Evolutionary conservation across 2,888 invertebrate genomes (phyloP).

Genomic region (Cataglyphis livida): DNA sequence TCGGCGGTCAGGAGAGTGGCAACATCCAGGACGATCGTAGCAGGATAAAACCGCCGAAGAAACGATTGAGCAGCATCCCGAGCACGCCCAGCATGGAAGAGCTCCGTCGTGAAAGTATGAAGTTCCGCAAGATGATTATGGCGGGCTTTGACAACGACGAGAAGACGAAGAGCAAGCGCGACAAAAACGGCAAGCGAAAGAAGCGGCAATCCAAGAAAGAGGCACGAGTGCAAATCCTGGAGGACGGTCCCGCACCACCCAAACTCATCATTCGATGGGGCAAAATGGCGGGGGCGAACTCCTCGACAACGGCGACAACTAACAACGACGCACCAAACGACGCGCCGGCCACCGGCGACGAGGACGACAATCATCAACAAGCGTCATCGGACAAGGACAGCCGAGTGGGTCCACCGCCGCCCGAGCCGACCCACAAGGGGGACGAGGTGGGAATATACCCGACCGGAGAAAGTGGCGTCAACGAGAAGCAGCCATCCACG

Average conservation of each 20-base stretch:
- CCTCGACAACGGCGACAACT: constrained; percentile 12
- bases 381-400: constrained; percentile 65
- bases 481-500: constrained; percentile 83
- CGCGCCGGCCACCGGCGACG: constrained; percentile 47
- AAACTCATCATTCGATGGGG: constrained; percentile 93
- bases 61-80: constrained; percentile 89
- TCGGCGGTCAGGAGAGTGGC: constrained; percentile 86
- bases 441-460: constrained; percentile 66
- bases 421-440: constrained; percentile 63
- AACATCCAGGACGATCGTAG: constrained; percentile 82
- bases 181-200: constrained; percentile 87
- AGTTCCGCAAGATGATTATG: constrained; percentile 93
- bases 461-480: constrained; percentile 75
- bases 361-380: constrained; percentile 62
- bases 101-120: constrained; percentile 94
- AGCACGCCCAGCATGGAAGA: constrained; percentile 91
- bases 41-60: constrained; percentile 91
- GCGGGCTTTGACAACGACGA: constrained; percentile 92
- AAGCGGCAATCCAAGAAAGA: constrained; percentile 85
- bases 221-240: constrained; percentile 87
- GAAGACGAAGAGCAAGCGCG: constrained; percentile 86
- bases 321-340: constrained; percentile 37
- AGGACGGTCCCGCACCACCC: constrained; percentile 88
- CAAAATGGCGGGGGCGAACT: constrained; percentile 67
- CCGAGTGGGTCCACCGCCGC: constrained; percentile 75